Evolutionary conservation across 2,888 invertebrate genomes (phyloP), one percentile per base, ranked within the genome.

Genomic region (Geophilus truncorum): DNA sequence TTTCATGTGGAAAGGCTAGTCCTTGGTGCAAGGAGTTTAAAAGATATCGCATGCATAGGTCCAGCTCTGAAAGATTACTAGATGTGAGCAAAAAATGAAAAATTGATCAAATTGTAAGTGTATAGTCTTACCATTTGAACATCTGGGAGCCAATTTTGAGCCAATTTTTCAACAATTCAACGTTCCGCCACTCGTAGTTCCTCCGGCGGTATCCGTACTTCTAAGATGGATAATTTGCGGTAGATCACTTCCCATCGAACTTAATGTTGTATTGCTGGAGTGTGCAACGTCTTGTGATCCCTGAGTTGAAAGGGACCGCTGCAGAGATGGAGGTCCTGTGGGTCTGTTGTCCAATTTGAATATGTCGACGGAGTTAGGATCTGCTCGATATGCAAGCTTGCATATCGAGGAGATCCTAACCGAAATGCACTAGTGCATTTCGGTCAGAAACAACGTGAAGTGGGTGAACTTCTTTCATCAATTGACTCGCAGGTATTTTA

Each of bases 301-400:
- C 30, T 80, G 80, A 5, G 80, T 81, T 15, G 82, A 82, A 28
- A 82, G 75, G 0, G 82, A 82, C 15, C 81, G 15, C 15, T 77
- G 80, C 21, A 34, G 78, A 23, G 82, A 70, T 9, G 45, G 80
- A 36, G 30, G 77, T n/a, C 81, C 23, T 21, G 80, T 45, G 45
- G 75, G 70, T 21, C 82, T 34, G 30, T 82, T 82, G 2, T 80
- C 81, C 21, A 96, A 91, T 89, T 96, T 96, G 89, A 93, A 93
- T 90, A 95, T 94, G 90, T 96, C 96, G 91, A 96, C 92, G 91
- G 95, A 95, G 91, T 93, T 93, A 91, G 96, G 96, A 93, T 96
- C 96, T 92, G 96, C 96, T 95, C 96, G 93, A 89, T 95, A 96
- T 84, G 96, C 96, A 85, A 96, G 89, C n/a, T n/a, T n/a, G n/a